Conservation (phyloP, 1,140 invertebrate species). For the Sarcophaga bullata region DNA sequence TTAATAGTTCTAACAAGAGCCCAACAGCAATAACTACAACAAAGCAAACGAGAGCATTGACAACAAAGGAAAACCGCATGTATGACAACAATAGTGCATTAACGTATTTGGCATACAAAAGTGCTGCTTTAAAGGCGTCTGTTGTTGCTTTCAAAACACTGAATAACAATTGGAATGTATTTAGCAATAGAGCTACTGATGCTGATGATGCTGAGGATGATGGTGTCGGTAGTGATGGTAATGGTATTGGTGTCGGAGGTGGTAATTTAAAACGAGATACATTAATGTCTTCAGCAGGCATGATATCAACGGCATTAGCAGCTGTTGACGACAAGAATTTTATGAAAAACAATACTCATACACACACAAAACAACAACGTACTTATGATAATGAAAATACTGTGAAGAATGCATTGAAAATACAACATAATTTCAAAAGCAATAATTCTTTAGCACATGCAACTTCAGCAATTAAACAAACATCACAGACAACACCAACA, state of each 20-base stretch:
- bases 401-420: background rate
- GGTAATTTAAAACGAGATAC: conserved; percentile 27
- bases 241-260: background rate
- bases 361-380: background rate
- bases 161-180: background rate
- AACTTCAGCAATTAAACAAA: conserved; percentile 2
- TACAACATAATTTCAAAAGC: background rate
- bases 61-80: conserved; percentile 7
- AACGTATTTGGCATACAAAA: conserved; percentile 4
- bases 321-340: background rate
- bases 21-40: background rate
- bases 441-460: conserved; percentile 28
- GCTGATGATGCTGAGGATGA: too few species aligned
- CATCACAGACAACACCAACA: background rate
- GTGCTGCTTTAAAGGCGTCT: conserved; percentile 5
- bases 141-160: background rate
- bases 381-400: background rate
- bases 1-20: background rate
- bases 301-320: background rate
- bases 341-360: conserved; percentile 28
- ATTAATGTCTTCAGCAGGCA: conserved; percentile 8
- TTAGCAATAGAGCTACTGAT: too few species aligned
- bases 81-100: conserved; percentile 18
- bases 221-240: background rate
- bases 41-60: conserved; percentile 21